phyloP scores from a whole-genome alignment of 2,797 vertebrate species.

The Lagodon rhomboides region DNA sequence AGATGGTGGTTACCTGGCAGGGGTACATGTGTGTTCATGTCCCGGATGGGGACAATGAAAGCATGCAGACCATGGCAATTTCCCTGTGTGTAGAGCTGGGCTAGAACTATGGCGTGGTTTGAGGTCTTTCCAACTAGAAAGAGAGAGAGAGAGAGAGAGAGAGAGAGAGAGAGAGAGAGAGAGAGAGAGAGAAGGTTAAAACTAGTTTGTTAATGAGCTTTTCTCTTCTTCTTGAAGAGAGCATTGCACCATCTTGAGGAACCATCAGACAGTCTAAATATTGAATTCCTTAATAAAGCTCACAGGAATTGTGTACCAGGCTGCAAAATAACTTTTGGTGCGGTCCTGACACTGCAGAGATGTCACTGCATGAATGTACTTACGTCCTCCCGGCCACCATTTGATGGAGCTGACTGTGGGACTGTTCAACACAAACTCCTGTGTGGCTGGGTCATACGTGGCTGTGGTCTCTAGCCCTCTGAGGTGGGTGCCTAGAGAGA shows the following conservation, averaged over 20 bases:
- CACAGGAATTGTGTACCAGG: background rate
- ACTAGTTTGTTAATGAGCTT: background rate
- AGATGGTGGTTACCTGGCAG: conserved; percentile 89
- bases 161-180: conserved; percentile 27
- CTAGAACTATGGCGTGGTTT: conserved; percentile 95
- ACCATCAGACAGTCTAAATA: background rate
- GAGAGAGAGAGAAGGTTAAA: background rate
- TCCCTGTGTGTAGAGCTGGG: conserved; percentile 94
- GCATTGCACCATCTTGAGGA: background rate
- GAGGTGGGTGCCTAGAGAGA: conserved; percentile 92
- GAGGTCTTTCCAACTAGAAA: conserved; percentile 95
- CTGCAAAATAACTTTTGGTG: background rate
- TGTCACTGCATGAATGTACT: conserved; percentile 72
- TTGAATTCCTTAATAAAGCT: background rate
- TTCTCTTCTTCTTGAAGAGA: background rate
- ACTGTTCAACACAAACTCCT: conserved; percentile 97
- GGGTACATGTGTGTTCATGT: conserved; percentile 91
- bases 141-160: conserved; percentile 6
- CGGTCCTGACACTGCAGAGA: background rate
- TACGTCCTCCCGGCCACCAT: conserved; percentile 99
- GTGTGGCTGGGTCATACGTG: conserved; percentile 93
- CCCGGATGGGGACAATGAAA: conserved; percentile 95
- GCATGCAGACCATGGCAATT: conserved; percentile 93
- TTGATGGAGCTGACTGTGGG: conserved; percentile 98
- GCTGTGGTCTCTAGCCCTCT: conserved; percentile 97